Percentiles rank a stretch among this genome's conserved stretches.
Conservation (phyloP, 2,113 vertebrate species). For the Bubo scandiacus region DNA sequence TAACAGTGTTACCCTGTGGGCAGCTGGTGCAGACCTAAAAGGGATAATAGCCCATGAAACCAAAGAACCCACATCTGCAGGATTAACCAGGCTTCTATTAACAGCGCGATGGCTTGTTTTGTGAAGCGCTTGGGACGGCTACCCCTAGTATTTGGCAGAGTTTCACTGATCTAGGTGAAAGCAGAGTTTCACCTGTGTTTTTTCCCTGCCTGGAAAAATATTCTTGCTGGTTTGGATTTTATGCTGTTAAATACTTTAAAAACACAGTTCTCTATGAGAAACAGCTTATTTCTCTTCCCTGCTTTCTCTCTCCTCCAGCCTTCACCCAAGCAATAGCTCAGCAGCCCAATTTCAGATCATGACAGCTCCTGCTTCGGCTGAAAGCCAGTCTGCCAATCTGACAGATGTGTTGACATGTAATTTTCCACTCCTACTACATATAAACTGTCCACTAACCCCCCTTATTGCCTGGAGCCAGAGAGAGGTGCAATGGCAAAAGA, state of each 20-base stretch:
- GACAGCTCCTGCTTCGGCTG: not conserved
- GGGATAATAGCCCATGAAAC: constrained; percentile 8
- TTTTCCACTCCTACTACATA: not conserved
- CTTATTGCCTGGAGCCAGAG: not conserved
- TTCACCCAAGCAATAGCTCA: not conserved
- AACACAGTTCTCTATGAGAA: not conserved
- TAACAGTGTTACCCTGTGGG: not conserved
- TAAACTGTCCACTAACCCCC: not conserved
- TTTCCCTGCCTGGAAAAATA: not conserved
- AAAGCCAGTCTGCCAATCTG: not conserved
- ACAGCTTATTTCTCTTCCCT: not conserved
- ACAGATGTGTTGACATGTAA: not conserved
- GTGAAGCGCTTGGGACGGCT: not conserved
- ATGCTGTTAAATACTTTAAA: not conserved
- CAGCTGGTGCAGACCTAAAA: not conserved
- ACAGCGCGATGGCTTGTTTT: not conserved
- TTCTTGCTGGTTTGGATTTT: not conserved
- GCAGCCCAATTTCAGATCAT: not conserved
- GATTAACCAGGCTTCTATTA: not conserved
- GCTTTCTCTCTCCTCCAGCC: not conserved
- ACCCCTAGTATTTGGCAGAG: not conserved
- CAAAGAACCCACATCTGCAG: not conserved
- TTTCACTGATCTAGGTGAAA: not conserved
- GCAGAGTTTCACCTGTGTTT: not conserved
- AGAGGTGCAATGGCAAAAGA: not conserved